These are phyloP conservation scores for Motacilla alba DNA, from an alignment of 2,113 vertebrate genomes.

Conservation along the genomic window DNA sequence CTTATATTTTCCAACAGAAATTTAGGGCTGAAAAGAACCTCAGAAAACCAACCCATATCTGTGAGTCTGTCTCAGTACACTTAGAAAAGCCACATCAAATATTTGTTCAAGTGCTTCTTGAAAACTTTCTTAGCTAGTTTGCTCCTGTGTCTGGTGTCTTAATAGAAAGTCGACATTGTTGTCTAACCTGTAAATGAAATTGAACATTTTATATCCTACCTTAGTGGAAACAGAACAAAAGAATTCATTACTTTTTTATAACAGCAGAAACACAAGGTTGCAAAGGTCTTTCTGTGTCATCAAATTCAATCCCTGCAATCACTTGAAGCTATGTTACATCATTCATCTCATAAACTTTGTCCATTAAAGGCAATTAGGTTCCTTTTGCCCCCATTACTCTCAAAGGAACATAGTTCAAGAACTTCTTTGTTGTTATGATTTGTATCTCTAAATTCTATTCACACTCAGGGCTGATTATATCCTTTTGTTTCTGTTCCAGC, in stretches of 20 bases:
- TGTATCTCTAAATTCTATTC: neutral
- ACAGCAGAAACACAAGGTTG: neutral
- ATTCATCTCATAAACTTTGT: neutral
- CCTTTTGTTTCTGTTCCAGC: neutral
- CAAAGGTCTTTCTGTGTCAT: neutral
- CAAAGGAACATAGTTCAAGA: neutral
- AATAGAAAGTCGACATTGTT: neutral
- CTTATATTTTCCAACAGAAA: neutral
- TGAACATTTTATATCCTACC: neutral
- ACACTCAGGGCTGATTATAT: neutral
- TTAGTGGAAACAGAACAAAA: neutral
- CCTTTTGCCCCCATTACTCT: neutral
- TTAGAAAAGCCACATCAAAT: neutral
- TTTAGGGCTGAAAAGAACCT: neutral
- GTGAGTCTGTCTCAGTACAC: neutral
- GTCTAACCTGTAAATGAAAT: neutral
- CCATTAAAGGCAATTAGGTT: neutral
- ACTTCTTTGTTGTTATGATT: neutral
- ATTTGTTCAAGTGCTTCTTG: neutral
- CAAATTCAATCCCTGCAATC: neutral
- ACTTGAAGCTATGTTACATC: neutral
- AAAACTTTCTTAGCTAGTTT: neutral
- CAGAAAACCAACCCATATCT: neutral
- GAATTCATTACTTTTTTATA: neutral
- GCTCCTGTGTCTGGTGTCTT: neutral